A percentile compares a stretch with the other conserved stretches of the same genome.
phyloP scores from a whole-genome alignment of 2,888 invertebrate species.

The Actias luna region DNA sequence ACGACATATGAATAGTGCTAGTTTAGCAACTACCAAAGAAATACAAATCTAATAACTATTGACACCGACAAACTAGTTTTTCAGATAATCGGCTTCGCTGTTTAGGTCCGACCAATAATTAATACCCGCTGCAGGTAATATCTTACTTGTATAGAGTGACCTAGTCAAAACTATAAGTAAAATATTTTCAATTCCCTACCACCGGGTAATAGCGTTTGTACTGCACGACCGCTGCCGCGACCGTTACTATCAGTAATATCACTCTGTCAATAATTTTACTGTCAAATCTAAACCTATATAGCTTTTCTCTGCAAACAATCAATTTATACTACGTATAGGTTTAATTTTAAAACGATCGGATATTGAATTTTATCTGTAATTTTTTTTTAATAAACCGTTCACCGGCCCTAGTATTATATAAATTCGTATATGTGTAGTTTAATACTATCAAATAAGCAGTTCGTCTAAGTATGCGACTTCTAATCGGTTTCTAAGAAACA shows the following conservation, averaged over 20 bases:
- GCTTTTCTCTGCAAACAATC: not conserved
- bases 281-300: conserved; percentile 31
- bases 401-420: no score
- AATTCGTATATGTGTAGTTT: no score
- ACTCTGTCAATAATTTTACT: conserved; percentile 34
- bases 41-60: not conserved
- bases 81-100: not conserved
- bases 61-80: not conserved
- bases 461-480: no score
- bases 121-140: not conserved
- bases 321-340: not conserved
- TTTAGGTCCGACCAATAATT: not conserved
- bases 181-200: not conserved
- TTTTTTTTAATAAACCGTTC: no score
- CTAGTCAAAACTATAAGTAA: not conserved
- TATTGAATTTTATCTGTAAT: not conserved
- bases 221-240: conserved; percentile 24
- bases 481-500: no score
- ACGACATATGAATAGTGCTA: not conserved
- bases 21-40: not conserved
- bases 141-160: not conserved
- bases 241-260: conserved; percentile 35
- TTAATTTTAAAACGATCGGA: not conserved
- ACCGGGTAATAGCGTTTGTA: conserved; percentile 20
- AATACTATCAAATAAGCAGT: no score